Percentiles rank a stretch among this genome's conserved stretches.
Conservation (phyloP, 2,113 vertebrate genomes). For the Mustelus asterias region DNA sequence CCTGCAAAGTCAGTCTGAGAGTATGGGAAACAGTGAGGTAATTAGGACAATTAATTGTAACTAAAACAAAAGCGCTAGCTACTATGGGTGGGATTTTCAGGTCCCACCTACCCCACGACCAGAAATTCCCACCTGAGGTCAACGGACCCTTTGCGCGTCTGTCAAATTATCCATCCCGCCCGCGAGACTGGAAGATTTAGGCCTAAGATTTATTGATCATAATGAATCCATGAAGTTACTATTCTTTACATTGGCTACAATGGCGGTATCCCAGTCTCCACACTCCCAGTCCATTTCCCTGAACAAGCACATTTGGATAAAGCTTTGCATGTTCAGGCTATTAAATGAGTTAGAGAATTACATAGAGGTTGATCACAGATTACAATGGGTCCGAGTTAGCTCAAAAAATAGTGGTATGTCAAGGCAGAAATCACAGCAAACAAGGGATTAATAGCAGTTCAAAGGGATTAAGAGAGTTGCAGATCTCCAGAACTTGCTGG, state of each 20-base stretch:
- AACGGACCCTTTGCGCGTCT: too few relatives aligned
- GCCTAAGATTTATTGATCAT: neutral
- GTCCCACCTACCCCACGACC: too few relatives aligned
- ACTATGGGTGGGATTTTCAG: too few relatives aligned
- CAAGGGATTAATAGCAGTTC: neutral
- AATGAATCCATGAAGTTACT: neutral
- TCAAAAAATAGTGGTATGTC: neutral
- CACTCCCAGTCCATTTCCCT: neutral
- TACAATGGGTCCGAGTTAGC: neutral
- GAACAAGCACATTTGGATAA: neutral
- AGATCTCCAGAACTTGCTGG: neutral
- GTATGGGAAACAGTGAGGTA: neutral
- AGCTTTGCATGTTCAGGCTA: neutral
- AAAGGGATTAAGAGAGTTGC: neutral
- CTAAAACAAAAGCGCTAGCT: too few relatives aligned
- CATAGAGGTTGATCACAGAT: neutral
- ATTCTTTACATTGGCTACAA: neutral
- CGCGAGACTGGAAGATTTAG: too few relatives aligned
- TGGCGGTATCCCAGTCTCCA: neutral
- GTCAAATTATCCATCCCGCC: too few relatives aligned
- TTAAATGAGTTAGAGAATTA: neutral
- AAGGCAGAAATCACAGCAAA: neutral
- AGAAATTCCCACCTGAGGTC: too few relatives aligned
- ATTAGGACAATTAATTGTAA: neutral
- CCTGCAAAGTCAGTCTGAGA: neutral